phyloP scores from a whole-genome alignment of 2,113 vertebrate species.

The Cnemophilus loriae region DNA sequence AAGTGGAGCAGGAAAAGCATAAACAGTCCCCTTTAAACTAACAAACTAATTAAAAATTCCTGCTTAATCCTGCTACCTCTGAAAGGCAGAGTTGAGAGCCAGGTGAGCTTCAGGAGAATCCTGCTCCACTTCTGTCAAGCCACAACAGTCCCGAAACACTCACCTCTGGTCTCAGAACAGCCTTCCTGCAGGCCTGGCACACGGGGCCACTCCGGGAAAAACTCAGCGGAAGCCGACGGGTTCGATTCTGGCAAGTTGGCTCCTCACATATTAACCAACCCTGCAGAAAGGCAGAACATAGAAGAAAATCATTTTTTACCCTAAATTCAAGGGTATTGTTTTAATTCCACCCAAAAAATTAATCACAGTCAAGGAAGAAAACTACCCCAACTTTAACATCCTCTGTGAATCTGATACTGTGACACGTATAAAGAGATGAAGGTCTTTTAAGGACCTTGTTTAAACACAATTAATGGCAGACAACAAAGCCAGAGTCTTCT shows the following conservation, averaged over 20 bases:
- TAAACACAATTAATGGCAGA: neutral
- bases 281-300: constrained; percentile 60
- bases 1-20: neutral
- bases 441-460: neutral
- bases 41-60: neutral
- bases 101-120: neutral
- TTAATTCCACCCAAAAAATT: neutral
- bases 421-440: neutral
- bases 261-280: constrained; percentile 96
- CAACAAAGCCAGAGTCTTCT: neutral
- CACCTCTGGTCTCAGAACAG: constrained; percentile 87
- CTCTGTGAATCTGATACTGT: neutral
- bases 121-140: neutral
- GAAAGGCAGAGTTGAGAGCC: neutral
- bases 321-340: neutral
- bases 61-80: neutral
- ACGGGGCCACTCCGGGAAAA: constrained; percentile 88
- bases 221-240: constrained; percentile 81
- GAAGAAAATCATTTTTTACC: neutral
- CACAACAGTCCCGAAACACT: neutral
- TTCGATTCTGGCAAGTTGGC: constrained; percentile 86
- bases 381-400: neutral
- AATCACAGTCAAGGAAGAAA: neutral
- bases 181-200: constrained; percentile 86
- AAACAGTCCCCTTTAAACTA: neutral